Evolutionary conservation across 2,888 invertebrate genomes (phyloP).

Genomic region (Harpalus rubripes): DNA sequence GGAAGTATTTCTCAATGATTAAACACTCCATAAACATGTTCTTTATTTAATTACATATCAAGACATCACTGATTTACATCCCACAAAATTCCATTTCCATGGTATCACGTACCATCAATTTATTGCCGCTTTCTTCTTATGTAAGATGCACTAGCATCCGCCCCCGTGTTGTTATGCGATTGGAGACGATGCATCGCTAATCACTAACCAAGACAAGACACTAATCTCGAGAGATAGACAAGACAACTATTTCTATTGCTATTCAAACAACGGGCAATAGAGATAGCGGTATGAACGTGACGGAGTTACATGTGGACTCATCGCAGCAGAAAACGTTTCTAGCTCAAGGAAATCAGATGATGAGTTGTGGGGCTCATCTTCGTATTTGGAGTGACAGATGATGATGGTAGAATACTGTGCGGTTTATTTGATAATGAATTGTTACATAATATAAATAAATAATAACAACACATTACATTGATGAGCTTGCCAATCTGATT

Average conservation of each 20-base stretch:
- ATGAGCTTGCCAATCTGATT: too few species aligned
- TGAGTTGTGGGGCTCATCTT: background rate
- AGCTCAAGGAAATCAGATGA: slow-evolving; percentile 55
- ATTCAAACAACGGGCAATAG: background rate
- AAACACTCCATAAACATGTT: background rate
- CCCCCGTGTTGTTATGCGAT: background rate
- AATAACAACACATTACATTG: too few species aligned
- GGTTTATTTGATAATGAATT: background rate
- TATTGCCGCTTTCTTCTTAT: background rate
- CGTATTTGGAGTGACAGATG: slow-evolving; percentile 11
- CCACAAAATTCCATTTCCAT: background rate
- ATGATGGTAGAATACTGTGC: slow-evolving; percentile 1
- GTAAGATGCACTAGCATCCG: background rate
- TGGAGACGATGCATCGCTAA: background rate
- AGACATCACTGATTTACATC: background rate
- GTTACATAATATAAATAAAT: too few species aligned
- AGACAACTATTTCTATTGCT: background rate
- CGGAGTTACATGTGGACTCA: background rate
- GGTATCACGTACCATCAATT: background rate
- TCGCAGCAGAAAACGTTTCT: slow-evolving; percentile 22
- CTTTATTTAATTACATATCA: background rate
- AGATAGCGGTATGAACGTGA: background rate
- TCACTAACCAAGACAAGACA: background rate
- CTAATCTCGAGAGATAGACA: background rate
- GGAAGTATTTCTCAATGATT: background rate